These are phyloP conservation scores for Dipodomys spectabilis DNA, from an alignment of 2,113 vertebrate genomes.

Conservation along the genomic window DNA sequence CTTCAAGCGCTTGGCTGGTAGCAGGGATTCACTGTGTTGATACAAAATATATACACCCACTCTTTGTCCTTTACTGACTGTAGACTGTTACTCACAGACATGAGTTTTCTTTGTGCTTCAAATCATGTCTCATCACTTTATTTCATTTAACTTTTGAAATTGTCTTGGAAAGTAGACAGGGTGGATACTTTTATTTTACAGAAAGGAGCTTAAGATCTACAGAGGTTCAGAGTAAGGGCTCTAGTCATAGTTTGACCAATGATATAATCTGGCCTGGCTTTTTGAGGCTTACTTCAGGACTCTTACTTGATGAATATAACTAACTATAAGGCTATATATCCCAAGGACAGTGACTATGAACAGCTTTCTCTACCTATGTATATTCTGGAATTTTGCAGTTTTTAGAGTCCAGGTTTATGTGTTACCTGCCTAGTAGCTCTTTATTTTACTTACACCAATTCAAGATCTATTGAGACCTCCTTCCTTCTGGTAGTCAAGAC, in stretches of 20 bases:
- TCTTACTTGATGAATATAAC: neutral
- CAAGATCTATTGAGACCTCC: neutral
- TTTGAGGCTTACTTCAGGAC: neutral
- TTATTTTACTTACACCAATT: neutral
- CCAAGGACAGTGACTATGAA: neutral
- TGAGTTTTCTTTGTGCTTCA: neutral
- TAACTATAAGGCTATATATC: neutral
- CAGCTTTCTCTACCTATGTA: neutral
- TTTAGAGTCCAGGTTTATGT: neutral
- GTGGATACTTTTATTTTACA: neutral
- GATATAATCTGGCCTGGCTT: neutral
- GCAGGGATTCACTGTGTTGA: neutral
- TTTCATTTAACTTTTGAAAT: constrained; percentile 26
- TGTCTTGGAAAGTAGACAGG: neutral
- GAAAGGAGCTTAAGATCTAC: neutral
- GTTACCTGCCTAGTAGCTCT: neutral
- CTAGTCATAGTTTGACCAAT: neutral
- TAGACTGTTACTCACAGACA: too few relatives aligned
- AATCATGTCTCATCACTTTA: neutral
- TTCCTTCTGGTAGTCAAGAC: neutral
- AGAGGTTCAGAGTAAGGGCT: neutral
- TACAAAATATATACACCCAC: fast-evolving
- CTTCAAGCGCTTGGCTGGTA: neutral
- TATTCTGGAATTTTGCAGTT: neutral
- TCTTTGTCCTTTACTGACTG: too few relatives aligned